Evolutionary conservation across 2,888 invertebrate species (phyloP).

Genomic region (Diabrotica balteata): DNA sequence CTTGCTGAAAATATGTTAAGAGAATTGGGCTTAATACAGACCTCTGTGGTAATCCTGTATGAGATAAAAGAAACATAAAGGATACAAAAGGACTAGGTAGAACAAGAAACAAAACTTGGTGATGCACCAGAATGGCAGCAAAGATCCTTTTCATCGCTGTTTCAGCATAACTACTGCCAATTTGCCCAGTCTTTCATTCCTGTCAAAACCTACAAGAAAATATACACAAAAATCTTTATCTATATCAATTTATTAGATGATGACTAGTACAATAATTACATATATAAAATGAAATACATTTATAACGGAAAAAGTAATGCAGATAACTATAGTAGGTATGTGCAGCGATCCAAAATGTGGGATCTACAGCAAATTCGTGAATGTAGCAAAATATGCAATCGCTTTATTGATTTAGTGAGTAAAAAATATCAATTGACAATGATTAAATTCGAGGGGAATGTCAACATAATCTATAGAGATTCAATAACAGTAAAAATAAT

Average conservation of each 20-base stretch:
- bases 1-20: too few species aligned
- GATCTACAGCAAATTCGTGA: conserved; percentile 23
- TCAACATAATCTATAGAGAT: conserved; percentile 15
- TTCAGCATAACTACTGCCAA: too few species aligned
- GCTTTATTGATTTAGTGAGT: conserved; percentile 19
- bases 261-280: conserved; percentile 38
- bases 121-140: too few species aligned
- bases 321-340: conserved; percentile 15
- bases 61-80: too few species aligned
- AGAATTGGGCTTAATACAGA: too few species aligned
- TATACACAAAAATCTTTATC: too few species aligned
- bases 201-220: too few species aligned
- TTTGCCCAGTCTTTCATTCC: too few species aligned
- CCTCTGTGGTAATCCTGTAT: too few species aligned
- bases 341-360: conserved; percentile 14
- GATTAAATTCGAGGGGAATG: conserved; percentile 29
- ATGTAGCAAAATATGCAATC: conserved; percentile 30
- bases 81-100: too few species aligned
- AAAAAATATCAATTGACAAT: conserved; percentile 27
- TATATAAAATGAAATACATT: conserved; percentile 30
- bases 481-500: conserved; percentile 2
- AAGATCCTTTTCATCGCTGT: too few species aligned
- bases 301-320: conserved; percentile 11
- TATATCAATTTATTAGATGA: conserved; percentile 31
- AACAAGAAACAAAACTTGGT: too few species aligned